Evolutionary conservation across 2,113 vertebrate species (phyloP), one percentile per base, ranked within the genome.

Genomic region (Oreochromis aureus): DNA sequence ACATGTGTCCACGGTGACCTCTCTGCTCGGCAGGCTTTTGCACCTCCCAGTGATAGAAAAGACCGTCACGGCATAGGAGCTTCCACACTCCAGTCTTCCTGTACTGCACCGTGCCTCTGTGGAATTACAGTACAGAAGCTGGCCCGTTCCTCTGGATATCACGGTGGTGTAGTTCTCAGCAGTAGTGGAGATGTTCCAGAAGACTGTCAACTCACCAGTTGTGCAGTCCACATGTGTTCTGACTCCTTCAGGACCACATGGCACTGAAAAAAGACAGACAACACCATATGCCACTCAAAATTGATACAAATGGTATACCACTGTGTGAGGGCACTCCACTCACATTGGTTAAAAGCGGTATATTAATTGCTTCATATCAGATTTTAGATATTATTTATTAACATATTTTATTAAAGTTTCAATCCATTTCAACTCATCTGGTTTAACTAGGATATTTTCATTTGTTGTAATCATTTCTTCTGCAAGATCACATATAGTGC

Each of bases 221-320:
- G 27, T 16, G n/a, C 95, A 96, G 51, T 82, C 3, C 18, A 94
- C 63, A 19, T 54, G 86, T 32, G 92, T 87, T 3, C 2, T 36
- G 24, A 95, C 93, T 80, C 92, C 69, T 81, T 94, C 80, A 7
- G 94, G 96, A 51, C 80, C 63, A 19, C 95, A 96, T 3, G 94
- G 95, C 27, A 94, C 95, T 96, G 58, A 81, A 83, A 71, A 51
- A 63, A 76, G 7, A 54, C n/a, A 59, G 10, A 82, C 24, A n/a
- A 53, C 11, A n/a, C 36, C 15, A 32, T 24, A 32, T 30, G 51
- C n/a, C n/a, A 71, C 41, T 16, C 24, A 71, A 69, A 15, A 41
- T 24, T 7, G 41, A 69, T 69, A 69, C 11, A 69, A 69, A 22
- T 13, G 2, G 0, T 16, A 44, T 71, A 44, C 36, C 66, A 24